These are phyloP conservation scores for Sminthurinus aureus DNA, from an alignment of 2,888 invertebrate genomes.

Conservation along the genomic window DNA sequence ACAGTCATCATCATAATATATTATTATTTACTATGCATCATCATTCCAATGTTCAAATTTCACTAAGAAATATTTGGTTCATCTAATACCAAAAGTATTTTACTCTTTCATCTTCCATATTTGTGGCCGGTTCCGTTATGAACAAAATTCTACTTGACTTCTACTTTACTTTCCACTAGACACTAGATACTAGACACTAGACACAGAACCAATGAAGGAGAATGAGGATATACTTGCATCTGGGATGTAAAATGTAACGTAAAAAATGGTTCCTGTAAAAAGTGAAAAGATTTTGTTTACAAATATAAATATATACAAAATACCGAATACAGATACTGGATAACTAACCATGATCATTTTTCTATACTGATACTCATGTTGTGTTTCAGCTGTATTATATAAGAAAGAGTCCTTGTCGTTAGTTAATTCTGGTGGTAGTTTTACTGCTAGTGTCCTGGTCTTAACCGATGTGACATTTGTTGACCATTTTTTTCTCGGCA, in stretches of 20 bases:
- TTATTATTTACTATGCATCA: constrained; percentile 4
- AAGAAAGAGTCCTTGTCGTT: too few relatives aligned
- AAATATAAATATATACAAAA: not conserved
- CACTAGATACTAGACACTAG: too few relatives aligned
- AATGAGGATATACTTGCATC: not conserved
- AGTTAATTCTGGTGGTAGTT: too few relatives aligned
- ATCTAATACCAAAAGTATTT: not conserved
- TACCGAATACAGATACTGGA: not conserved
- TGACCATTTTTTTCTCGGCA: constrained; percentile 49
- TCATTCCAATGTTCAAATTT: not conserved
- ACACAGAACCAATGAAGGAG: not conserved
- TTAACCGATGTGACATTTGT: constrained; percentile 47
- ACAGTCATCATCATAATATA: not conserved
- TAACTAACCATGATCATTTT: too few relatives aligned
- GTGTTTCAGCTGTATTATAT: too few relatives aligned
- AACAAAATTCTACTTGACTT: too few relatives aligned
- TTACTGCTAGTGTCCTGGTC: not conserved
- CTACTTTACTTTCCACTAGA: not conserved
- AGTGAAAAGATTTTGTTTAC: not conserved
- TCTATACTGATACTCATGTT: too few relatives aligned
- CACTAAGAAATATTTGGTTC: not conserved
- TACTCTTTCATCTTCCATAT: not conserved
- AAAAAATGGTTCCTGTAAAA: not conserved
- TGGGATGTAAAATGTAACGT: not conserved
- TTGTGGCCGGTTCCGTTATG: not conserved